Evolutionary conservation across 2,797 vertebrate species (phyloP), one percentile per base, ranked within the genome.

Genomic region (Scyliorhinus canicula): DNA sequence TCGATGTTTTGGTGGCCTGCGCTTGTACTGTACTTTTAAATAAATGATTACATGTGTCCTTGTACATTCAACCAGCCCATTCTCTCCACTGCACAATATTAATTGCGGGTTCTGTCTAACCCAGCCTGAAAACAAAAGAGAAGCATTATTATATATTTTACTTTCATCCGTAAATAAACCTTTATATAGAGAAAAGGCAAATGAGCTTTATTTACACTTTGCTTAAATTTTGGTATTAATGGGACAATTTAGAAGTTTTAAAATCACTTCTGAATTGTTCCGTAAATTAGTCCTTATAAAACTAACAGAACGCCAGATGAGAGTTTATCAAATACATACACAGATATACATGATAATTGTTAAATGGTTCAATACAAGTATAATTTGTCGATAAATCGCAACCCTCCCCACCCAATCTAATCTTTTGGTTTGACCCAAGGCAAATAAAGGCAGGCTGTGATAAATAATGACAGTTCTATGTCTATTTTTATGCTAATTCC

Each of bases 401-500:
- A 86, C 3, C 85, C 85, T 8, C 3, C 24, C 2, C 44, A 19
- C 9, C 8, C 2, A 35, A 60, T 57, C 52, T 19, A 60, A 88
- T 55, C 14, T 60, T 21, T 88, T 60, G 85, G 52, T 21, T 88
- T 60, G 28, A 8, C 31, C 47, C 14, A 60, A n/a, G 85, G 16
- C 52, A 57, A 35, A 14, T n/a, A 88, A n/a, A n/a, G 31, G 55
- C 52, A 88, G 60, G 55, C 14, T n/a, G 28, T 14, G 55, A 86
- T 79, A 86, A 86, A 86, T 86, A 31, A 55, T 86, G 50, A 31
- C 28, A 55, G 50, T 86, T 55, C 55, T 11, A 24, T 50, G 26
- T 88, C 52, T 57, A 88, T 88, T 88, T 88, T 88, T n/a, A 57
- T 88, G 55, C 31, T 88, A 88, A 57, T 88, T 88, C 4, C 31